Evolutionary conservation across 1,140 invertebrate species (phyloP).

Genomic region (Formica exsecta): DNA sequence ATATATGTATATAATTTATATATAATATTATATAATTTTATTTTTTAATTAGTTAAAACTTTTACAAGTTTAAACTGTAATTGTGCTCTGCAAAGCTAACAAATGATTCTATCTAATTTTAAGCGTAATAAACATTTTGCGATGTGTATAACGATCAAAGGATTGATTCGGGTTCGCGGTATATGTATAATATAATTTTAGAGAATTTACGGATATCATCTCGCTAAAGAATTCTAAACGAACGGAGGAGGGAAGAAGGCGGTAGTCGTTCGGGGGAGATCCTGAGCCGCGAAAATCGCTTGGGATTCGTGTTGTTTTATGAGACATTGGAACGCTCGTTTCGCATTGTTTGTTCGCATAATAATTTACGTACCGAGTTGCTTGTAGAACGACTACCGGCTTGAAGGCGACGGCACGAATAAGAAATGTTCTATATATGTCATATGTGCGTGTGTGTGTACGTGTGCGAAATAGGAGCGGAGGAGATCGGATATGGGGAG

Average conservation of each 20-base stretch:
- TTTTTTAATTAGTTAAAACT: background rate
- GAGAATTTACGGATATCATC: slow-evolving; percentile 40
- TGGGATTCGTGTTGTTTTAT: slow-evolving; percentile 67
- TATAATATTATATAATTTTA: background rate
- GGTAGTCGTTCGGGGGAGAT: slow-evolving; percentile 31
- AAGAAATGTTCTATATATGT: slow-evolving; percentile 54
- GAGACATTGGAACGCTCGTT: slow-evolving; percentile 55
- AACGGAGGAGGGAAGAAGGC: no score
- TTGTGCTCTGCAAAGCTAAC: background rate
- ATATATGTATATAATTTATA: no score
- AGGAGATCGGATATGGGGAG: slow-evolving; percentile 14
- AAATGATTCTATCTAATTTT: background rate
- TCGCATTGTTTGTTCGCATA: slow-evolving; percentile 75
- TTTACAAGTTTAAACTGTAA: background rate
- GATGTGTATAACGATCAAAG: background rate
- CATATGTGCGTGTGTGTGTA: background rate
- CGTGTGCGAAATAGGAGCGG: slow-evolving; percentile 48
- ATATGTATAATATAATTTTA: slow-evolving; percentile 13
- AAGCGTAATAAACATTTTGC: background rate
- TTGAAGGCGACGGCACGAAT: slow-evolving; percentile 42
- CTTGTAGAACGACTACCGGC: slow-evolving; percentile 57
- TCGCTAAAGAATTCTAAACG: slow-evolving; percentile 6
- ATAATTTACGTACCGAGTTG: slow-evolving; percentile 74
- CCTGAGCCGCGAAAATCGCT: slow-evolving; percentile 56
- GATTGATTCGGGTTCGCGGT: background rate